Evolutionary conservation across 2,113 vertebrate species (phyloP), one percentile per base, ranked within the genome.

Genomic region (Apistogramma diplotaenia): DNA sequence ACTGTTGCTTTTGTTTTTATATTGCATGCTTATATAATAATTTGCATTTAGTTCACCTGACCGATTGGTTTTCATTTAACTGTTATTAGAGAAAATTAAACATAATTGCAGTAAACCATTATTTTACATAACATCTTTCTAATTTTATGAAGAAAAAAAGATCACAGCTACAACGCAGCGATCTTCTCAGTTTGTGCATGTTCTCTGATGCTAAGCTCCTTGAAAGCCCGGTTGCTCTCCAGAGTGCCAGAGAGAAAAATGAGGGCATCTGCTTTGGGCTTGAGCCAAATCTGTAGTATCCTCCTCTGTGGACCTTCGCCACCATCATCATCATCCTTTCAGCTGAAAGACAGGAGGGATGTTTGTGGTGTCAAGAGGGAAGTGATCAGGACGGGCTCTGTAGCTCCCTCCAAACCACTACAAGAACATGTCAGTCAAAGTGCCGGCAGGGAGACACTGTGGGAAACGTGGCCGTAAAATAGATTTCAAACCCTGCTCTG

Each of bases 321-420:
- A 23, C 67, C 78, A 51, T 78, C 33, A 35, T 35, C 75, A 31
- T 81, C 76, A 56, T 76, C 58, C 35, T 60, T 16, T 65, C 60
- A 46, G 60, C 27, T 77, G 13, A 76, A 53, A 61, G 75, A 84
- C 82, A 74, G 62, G 80, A 71, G 82, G 62, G 74, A 77, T 78
- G 71, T 61, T 79, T 85, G 65, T 23, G 73, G 76, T 65, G 77
- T 89, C 60, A 37, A 72, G 59, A 56, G 65, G 70, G 46, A 79
- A 83, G 73, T 15, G 72, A 84, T 79, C 49, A 53, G 73, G 21
- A 46, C 1, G 11, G 6, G 31, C 71, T 35, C 57, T 4, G 18
- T 40, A 43, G 40, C 60, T 57, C 51, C 9, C 60, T 84, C 61
- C 59, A 71, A 76, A 79, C 74, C 77, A 73, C 62, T 56, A 72